phyloP scores from a whole-genome alignment of 2,888 invertebrate genomes.

The Halocaridina rubra region DNA sequence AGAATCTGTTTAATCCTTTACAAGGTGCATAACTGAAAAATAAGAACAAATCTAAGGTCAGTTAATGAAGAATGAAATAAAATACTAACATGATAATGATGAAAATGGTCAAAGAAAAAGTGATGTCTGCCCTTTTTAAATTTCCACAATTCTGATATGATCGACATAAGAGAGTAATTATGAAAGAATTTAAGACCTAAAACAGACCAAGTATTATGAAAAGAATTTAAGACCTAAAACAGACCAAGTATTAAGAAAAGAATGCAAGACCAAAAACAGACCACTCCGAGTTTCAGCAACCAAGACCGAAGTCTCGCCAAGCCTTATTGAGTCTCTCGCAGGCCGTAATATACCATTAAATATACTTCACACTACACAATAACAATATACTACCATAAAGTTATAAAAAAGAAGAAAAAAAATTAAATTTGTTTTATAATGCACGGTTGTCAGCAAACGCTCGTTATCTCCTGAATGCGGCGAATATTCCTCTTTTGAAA shows the following conservation, averaged over 20 bases:
- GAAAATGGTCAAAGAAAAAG: background rate
- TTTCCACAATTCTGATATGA: background rate
- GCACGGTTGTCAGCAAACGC: too few species aligned
- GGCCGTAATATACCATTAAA: background rate
- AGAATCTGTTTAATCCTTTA: too few species aligned
- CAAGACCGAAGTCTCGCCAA: constrained; percentile 39
- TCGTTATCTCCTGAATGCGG: too few species aligned
- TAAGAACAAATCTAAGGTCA: too few species aligned
- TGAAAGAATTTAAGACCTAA: background rate
- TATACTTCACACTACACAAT: background rate
- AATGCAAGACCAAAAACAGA: background rate
- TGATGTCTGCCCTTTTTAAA: background rate
- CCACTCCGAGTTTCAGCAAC: constrained; percentile 30
- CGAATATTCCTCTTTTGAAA: too few species aligned
- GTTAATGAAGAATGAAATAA: background rate
- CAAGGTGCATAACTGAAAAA: too few species aligned
- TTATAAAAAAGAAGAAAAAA: constrained; percentile 20
- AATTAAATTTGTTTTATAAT: too few species aligned
- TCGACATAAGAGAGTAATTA: background rate
- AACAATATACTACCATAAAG: constrained; percentile 37
- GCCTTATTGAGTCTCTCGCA: constrained; percentile 15
- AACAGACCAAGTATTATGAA: too few species aligned
- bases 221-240: too few species aligned
- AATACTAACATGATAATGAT: background rate
- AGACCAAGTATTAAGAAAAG: too few species aligned